Conservation (phyloP, 2,888 invertebrate genomes). For the Ariolimax columbianus region DNA sequence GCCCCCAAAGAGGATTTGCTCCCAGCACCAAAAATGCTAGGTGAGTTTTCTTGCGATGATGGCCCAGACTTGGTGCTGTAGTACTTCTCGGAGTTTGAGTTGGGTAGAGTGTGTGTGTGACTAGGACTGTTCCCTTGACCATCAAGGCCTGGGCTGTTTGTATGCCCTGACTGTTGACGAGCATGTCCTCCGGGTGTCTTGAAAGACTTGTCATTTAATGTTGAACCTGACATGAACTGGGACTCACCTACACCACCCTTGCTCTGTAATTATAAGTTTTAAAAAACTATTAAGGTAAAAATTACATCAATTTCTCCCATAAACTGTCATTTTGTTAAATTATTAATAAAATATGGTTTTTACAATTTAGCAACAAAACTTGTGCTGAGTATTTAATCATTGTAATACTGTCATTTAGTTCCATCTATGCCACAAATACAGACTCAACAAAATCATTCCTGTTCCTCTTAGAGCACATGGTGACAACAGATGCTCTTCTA, state of each 20-base stretch:
- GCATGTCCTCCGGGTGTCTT: conserved; percentile 39
- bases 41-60: conserved; percentile 15
- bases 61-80: conserved; percentile 38
- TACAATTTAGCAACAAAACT: too few relatives aligned
- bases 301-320: background rate
- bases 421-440: too few relatives aligned
- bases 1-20: background rate
- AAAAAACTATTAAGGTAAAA: too few relatives aligned
- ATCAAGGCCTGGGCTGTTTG: background rate
- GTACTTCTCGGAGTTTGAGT: conserved; percentile 47
- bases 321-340: too few relatives aligned
- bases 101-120: conserved; percentile 47
- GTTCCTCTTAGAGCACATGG: too few relatives aligned
- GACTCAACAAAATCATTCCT: too few relatives aligned
- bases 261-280: background rate
- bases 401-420: too few relatives aligned
- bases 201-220: conserved; percentile 12
- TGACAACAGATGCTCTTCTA: too few relatives aligned
- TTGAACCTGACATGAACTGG: background rate
- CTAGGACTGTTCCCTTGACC: conserved; percentile 36
- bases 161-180: background rate
- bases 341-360: too few relatives aligned
- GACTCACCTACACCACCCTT: background rate
- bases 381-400: too few relatives aligned
- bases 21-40: background rate